Evolutionary conservation across 1,140 invertebrate genomes (phyloP), one percentile per base, ranked within the genome.

Genomic region (Centruroides sculpturatus): DNA sequence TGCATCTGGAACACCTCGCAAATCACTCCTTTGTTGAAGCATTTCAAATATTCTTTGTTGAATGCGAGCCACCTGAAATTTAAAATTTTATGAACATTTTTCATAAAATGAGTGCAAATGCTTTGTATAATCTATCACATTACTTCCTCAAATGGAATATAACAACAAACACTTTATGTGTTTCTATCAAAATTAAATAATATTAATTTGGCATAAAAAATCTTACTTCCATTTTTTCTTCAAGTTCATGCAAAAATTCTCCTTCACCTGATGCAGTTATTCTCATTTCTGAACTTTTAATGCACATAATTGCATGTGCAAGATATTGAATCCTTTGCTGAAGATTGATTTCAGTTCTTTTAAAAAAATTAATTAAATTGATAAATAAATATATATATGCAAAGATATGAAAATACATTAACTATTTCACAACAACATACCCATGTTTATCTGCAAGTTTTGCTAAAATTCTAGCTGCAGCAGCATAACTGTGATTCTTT

Each of bases 261-360:
- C 90, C 88, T 55, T 65, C 66, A 11, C 63, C 66, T 5, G 83
- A 70, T 55, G 68, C 82, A 23, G 85, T 86, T 51, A 82, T 83
- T 11, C 84, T 85, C 50, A 83, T 81, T 68, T 86, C 84, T 61
- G 89, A 86, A 68, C 89, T 90, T 69, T 92, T 83, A 80, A 93
- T 86, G 72, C 92, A 96, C 76, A 97, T 87, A 51, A 96, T 86
- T n/a, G 93, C 92, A 66, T 92, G 80, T 3, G 91, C 89, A 68
- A 98, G 75, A 76, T 96, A 96, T 69, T 89, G 85, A 46, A 96
- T 81, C 55, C 93, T 81, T 71, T 93, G 72, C 35, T 72, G 68
- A 2, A 82, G 68, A 64, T 67, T 70, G 8, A 80, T 69, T 48
- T 79, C 73, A 55, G 71, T 74, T 13, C 70, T 72, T 41, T 41